Percentiles rank a stretch among this genome's conserved stretches.
Conservation (phyloP, 2,888 invertebrate species). For the Tipula helvola region DNA sequence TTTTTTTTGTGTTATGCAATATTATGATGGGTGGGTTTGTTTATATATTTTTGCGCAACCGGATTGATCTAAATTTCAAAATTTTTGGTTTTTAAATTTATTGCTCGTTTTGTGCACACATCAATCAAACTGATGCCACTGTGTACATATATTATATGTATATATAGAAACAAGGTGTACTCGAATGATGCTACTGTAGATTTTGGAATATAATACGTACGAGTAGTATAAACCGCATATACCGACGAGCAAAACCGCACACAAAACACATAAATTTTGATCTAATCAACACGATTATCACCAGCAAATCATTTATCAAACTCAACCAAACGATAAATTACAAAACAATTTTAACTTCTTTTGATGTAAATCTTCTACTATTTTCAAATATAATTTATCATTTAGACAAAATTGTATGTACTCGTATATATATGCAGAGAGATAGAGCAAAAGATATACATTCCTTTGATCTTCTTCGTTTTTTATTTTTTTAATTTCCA, state of each 20-base stretch:
- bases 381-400: neutral
- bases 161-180: too few species aligned
- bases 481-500: neutral
- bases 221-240: neutral
- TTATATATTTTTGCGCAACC: neutral
- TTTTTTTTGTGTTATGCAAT: neutral
- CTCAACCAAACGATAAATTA: neutral
- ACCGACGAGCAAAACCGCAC: neutral
- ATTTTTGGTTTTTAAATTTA: neutral
- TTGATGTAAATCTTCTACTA: neutral
- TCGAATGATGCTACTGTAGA: neutral
- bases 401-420: neutral
- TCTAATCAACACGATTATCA: slow-evolving; percentile 4
- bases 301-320: slow-evolving; percentile 4
- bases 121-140: neutral
- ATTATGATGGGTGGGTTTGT: neutral
- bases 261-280: neutral
- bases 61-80: neutral
- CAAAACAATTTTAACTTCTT: neutral
- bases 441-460: neutral
- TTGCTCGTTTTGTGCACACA: neutral
- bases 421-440: neutral
- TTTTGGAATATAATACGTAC: neutral
- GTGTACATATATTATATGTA: neutral
- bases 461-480: neutral